Evolutionary conservation across 2,888 invertebrate genomes (phyloP), one percentile per base, ranked within the genome.

Genomic region (Pollenia labialis): DNA sequence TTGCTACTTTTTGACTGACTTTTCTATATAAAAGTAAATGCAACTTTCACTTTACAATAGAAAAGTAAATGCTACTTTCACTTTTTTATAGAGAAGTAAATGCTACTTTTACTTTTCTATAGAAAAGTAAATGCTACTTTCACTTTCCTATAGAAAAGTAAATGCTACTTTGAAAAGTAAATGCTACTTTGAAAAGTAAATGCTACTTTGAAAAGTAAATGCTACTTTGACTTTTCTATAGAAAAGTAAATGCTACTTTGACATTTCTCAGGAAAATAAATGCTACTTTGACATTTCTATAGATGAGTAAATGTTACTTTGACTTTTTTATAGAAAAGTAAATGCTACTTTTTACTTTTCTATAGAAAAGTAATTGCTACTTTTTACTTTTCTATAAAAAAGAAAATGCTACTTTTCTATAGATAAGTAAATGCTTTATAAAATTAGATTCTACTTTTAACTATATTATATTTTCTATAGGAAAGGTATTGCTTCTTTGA

Each of bases 221-320:
- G n/a, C n/a, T 3, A 12, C 2, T 16, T 62, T 62, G 16, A 0
- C 42, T 62, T 14, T 62, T 14, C 4, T 16, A 42, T 11, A 62
- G 4, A 68, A 11, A 68, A 50, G 68, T 68, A 50, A 50, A 50
- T 16, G 1, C 23, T 50, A 50, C 52, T 52, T 50, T 50, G n/a
- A 50, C 48, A 14, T 50, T 12, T 50, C 18, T 18, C 3, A 16
- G 10, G 18, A 42, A 23, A 2, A 0, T 23, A 23, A 23, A 23
- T 23, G 23, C 1, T 23, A 23, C 2, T 23, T 23, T 23, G 23
- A 23, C 23, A 2, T 23, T 23, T 50, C 48, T 50, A n/a, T 12
- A 23, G 23, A 23, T 2, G 2, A 23, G 23, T 23, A 23, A 23
- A 23, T 23, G 23, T 3, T 23, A 23, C 23, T 23, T 23, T 23